Evolutionary conservation across 2,113 vertebrate species (phyloP).

Genomic region (Tupaia chinensis): DNA sequence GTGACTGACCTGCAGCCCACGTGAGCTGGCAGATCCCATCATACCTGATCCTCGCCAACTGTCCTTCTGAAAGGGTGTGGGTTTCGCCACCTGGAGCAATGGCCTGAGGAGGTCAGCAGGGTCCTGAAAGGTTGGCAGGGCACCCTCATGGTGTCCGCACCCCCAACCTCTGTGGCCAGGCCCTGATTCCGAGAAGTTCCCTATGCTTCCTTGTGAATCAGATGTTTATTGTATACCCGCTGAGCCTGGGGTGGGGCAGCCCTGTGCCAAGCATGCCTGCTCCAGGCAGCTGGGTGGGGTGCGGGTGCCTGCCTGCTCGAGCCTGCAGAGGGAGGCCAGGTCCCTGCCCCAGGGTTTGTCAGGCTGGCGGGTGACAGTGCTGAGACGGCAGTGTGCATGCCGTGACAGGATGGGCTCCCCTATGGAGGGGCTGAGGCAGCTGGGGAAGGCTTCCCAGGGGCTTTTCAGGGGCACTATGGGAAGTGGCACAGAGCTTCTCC

Average conservation of each 20-base stretch:
- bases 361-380: neutral
- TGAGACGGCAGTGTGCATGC: neutral
- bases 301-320: neutral
- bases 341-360: neutral
- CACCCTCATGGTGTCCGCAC: neutral
- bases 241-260: neutral
- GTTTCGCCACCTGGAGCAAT: fast-evolving
- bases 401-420: neutral
- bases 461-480: neutral
- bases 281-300: neutral
- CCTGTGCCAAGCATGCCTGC: neutral
- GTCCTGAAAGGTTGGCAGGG: neutral
- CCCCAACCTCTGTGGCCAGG: neutral
- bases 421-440: neutral
- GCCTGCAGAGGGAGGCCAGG: neutral
- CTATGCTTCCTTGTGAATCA: slow-evolving; percentile 50
- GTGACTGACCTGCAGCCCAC: neutral
- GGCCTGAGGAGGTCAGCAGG: too few species aligned
- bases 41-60: neutral
- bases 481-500: neutral
- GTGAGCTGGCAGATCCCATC: neutral
- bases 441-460: neutral
- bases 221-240: neutral
- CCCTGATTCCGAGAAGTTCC: neutral
- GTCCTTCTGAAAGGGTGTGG: neutral